Percentiles rank a stretch among this genome's conserved stretches.
Conservation (phyloP, 2,113 vertebrate genomes). For the Pheucticus melanocephalus region DNA sequence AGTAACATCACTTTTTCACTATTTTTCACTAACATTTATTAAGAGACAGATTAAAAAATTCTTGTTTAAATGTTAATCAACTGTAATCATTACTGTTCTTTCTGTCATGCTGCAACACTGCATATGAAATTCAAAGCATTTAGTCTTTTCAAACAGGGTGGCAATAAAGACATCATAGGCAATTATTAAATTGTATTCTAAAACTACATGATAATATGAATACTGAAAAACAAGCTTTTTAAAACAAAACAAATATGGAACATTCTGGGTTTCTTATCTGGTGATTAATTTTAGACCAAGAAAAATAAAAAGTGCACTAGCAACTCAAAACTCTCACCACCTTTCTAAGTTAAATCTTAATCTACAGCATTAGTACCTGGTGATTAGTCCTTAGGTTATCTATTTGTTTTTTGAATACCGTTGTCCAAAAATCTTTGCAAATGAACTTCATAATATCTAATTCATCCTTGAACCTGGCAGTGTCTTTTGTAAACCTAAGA, state of each 20-base stretch:
- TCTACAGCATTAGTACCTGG: conserved; percentile 76
- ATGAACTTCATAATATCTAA: conserved; percentile 97
- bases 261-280: background rate
- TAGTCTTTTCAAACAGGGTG: background rate
- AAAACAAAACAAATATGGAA: background rate
- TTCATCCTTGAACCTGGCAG: conserved; percentile 94
- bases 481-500: conserved; percentile 91
- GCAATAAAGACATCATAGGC: background rate
- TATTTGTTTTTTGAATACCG: conserved; percentile 94
- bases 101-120: background rate
- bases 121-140: background rate
- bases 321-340: background rate
- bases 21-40: background rate
- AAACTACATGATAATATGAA: background rate
- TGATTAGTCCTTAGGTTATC: conserved; percentile 94
- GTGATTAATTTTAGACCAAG: background rate
- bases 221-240: background rate
- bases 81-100: background rate
- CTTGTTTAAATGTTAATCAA: background rate
- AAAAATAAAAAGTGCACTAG: background rate
- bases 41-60: background rate
- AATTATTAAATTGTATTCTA: background rate
- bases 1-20: background rate
- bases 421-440: conserved; percentile 97
- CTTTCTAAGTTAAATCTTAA: background rate